Percentiles rank a stretch among this genome's conserved stretches.
phyloP scores from a whole-genome alignment of 37 sponge, comb jelly and placozoan genomes.

The Dysidea cf. avara region DNA sequence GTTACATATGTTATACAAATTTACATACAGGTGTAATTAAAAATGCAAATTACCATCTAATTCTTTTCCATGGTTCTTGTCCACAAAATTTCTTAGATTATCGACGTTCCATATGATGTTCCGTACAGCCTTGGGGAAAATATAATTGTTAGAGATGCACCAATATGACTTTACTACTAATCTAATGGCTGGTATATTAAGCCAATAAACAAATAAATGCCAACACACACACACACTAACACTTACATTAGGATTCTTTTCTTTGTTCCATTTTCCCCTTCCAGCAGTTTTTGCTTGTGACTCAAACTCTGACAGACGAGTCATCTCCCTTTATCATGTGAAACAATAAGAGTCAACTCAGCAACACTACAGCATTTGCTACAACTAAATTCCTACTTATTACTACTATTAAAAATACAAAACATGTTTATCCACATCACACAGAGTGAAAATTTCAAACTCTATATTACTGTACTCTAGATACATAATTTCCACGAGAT shows the following conservation, averaged over 20 bases:
- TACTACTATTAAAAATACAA: too few relatives aligned
- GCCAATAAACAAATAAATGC: too few relatives aligned
- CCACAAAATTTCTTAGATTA: constrained; percentile 71
- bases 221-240: not conserved
- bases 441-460: too few relatives aligned
- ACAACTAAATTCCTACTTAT: too few relatives aligned
- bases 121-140: constrained; percentile 31
- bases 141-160: too few relatives aligned
- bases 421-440: too few relatives aligned
- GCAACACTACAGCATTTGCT: not conserved
- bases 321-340: constrained; percentile 40
- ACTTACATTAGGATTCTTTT: not conserved
- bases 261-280: constrained; percentile 72
- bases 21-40: too few relatives aligned
- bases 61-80: constrained; percentile 76
- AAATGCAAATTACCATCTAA: constrained; percentile 69
- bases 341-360: not conserved
- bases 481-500: too few relatives aligned
- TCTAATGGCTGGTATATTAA: too few relatives aligned
- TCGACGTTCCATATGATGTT: constrained; percentile 69
- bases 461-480: too few relatives aligned
- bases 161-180: too few relatives aligned
- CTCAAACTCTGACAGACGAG: constrained; percentile 49
- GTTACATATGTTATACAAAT: too few relatives aligned
- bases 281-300: constrained; percentile 52